Evolutionary conservation across 1,140 invertebrate genomes (phyloP).

Genomic region (Hylaeus volcanicus): DNA sequence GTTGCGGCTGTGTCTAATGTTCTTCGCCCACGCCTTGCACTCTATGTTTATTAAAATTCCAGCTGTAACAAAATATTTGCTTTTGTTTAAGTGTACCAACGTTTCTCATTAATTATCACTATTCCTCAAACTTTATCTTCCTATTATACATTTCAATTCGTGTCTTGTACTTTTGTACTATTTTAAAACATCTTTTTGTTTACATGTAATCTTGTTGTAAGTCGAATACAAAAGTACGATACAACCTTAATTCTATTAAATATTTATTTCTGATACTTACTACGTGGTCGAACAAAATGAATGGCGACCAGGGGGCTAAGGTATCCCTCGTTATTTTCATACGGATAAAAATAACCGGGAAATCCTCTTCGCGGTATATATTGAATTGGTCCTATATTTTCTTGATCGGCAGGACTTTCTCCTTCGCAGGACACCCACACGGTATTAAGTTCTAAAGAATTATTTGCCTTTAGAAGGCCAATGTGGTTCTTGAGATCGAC

Average conservation of each 20-base stretch:
- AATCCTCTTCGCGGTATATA: conserved; percentile 86
- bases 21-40: conserved; percentile 94
- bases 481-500: conserved; percentile 83
- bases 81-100: neutral
- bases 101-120: too few species aligned
- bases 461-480: conserved; percentile 73
- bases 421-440: conserved; percentile 94
- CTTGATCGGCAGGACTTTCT: conserved; percentile 93
- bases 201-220: too few species aligned
- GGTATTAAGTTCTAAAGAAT: conserved; percentile 84
- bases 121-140: too few species aligned
- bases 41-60: conserved; percentile 94
- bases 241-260: neutral
- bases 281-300: conserved; percentile 88
- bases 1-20: conserved; percentile 89
- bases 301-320: conserved; percentile 93
- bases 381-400: conserved; percentile 90
- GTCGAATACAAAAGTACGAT: too few species aligned
- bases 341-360: conserved; percentile 91
- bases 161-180: too few species aligned
- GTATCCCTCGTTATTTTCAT: conserved; percentile 90
- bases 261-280: conserved; percentile 81
- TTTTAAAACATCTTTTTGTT: too few species aligned
- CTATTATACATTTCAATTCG: too few species aligned
- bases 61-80: conserved; percentile 81